phyloP scores from a whole-genome alignment of 2,888 invertebrate genomes.

The Acanthosepion esculentum region DNA sequence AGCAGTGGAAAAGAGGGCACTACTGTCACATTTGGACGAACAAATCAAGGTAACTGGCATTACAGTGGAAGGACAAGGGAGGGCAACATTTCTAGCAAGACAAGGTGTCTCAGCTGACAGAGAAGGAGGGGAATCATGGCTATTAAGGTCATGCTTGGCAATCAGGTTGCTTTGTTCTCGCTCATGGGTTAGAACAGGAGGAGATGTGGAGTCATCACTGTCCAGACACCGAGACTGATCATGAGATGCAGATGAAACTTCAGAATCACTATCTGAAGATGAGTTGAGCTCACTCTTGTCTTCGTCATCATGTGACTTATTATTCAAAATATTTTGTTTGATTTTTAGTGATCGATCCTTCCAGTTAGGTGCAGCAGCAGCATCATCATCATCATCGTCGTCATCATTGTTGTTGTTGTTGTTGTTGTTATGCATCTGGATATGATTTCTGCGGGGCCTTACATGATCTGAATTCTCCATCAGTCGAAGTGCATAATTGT shows the following conservation, averaged over 20 bases:
- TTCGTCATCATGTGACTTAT: not conserved
- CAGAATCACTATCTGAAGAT: conserved; percentile 25
- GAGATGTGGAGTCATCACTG: conserved; percentile 20
- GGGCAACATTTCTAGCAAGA: not conserved
- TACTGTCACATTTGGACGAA: not conserved
- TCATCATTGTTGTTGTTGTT: not conserved
- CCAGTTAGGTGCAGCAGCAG: not conserved
- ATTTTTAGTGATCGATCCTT: not conserved
- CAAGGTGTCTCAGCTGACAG: conserved; percentile 34
- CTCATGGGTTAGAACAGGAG: not conserved
- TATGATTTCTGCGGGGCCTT: not conserved
- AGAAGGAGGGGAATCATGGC: conserved; percentile 6
- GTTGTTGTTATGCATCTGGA: not conserved
- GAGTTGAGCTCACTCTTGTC: not conserved
- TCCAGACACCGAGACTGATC: not conserved
- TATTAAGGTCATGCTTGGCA: not conserved
- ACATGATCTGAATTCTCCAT: conserved; percentile 42
- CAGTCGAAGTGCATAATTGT: conserved; percentile 39
- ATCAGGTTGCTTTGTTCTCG: not conserved
- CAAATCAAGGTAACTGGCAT: conserved; percentile 35
- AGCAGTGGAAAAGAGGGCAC: not conserved
- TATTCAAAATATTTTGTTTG: not conserved
- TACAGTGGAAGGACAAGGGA: not conserved
- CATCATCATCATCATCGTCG: not conserved
- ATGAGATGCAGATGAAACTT: not conserved